Evolutionary conservation across 2,888 invertebrate species (phyloP).

Genomic region (Tenthredo mesomela): DNA sequence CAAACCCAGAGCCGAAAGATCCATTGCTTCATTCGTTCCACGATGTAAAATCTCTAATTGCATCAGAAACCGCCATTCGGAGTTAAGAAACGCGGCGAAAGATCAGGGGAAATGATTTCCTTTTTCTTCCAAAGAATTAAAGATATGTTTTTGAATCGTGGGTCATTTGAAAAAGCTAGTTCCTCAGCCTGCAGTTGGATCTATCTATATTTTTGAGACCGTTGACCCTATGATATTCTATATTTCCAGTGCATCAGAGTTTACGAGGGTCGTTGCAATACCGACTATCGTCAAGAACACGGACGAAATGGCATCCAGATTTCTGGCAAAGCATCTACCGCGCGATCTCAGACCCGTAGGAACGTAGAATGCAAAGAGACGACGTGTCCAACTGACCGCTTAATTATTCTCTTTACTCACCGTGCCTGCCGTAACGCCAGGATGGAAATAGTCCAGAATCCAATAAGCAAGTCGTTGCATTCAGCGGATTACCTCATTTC

Average conservation of each 20-base stretch:
- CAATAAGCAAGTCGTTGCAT: slow-evolving; percentile 21
- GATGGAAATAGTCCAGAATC: slow-evolving; percentile 31
- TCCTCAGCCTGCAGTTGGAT: background rate
- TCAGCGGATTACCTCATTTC: slow-evolving; percentile 16
- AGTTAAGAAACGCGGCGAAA: background rate
- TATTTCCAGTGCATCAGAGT: background rate
- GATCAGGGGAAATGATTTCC: background rate
- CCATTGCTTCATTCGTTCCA: slow-evolving; percentile 49
- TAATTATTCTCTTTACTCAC: slow-evolving; percentile 46
- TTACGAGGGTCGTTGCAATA: slow-evolving; percentile 7
- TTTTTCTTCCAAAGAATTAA: background rate
- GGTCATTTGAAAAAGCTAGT: background rate
- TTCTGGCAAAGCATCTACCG: slow-evolving; percentile 48
- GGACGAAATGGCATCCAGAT: slow-evolving; percentile 49
- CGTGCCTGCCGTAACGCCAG: background rate
- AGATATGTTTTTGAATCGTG: background rate
- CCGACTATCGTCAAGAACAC: slow-evolving; percentile 31
- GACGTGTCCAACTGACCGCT: slow-evolving; percentile 30
- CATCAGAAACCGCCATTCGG: slow-evolving; percentile 2
- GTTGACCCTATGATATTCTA: slow-evolving; percentile 1
- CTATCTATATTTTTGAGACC: background rate
- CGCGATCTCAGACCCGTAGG: background rate
- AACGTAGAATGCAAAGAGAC: slow-evolving; percentile 27
- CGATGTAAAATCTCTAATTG: slow-evolving; percentile 31
- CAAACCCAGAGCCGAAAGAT: slow-evolving; percentile 29